Conservation (phyloP, 1,140 invertebrate species). For the Drosophila melanogaster region DNA sequence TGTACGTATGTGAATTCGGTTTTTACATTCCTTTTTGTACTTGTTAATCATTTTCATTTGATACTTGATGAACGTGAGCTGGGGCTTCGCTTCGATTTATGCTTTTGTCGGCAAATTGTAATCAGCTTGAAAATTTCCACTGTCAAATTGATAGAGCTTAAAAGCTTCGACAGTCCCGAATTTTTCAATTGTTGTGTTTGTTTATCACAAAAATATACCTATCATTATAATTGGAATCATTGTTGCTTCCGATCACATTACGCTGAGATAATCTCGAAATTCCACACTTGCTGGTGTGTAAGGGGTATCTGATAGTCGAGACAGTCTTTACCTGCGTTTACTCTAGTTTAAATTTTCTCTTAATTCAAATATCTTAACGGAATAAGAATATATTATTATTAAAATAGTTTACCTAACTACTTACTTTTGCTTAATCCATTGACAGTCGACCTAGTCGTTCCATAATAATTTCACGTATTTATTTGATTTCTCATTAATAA, state of each 20-base stretch:
- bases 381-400: too few species aligned
- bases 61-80: constrained; percentile 30
- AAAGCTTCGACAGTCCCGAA: constrained; percentile 24
- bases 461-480: constrained; percentile 62
- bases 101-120: constrained; percentile 19
- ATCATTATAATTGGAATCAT: not conserved
- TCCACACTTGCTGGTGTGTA: too few species aligned
- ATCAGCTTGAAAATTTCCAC: constrained; percentile 69
- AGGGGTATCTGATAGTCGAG: too few species aligned
- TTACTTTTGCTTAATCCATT: not conserved
- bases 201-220: not conserved
- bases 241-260: too few species aligned
- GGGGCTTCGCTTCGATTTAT: constrained; percentile 12
- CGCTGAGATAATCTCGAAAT: too few species aligned
- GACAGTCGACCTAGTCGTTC: not conserved
- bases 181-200: constrained; percentile 3
- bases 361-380: too few species aligned
- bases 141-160: constrained; percentile 57
- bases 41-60: constrained; percentile 36
- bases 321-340: too few species aligned
- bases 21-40: not conserved
- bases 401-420: not conserved
- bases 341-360: too few species aligned
- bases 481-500: constrained; percentile 81
- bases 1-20: too few species aligned